Evolutionary conservation across 2,113 vertebrate species (phyloP).

Genomic region (Myrmophylax atrothorax): DNA sequence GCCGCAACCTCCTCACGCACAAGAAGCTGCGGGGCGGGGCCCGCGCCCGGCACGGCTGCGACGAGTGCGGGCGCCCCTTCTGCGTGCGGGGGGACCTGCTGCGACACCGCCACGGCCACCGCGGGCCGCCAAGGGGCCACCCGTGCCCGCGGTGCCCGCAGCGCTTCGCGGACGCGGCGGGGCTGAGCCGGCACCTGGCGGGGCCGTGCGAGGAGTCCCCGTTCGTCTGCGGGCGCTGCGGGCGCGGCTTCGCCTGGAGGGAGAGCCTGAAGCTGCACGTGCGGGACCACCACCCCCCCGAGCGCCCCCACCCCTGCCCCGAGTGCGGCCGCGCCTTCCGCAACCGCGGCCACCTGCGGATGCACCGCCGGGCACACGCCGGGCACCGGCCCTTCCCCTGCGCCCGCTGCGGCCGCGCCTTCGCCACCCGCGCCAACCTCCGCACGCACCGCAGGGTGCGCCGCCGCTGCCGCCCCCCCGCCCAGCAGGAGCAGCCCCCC

Average conservation of each 20-base stretch:
- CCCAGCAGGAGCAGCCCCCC: slow-evolving; percentile 33
- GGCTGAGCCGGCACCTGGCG: slow-evolving; percentile 75
- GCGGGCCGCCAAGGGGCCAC: neutral
- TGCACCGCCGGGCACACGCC: slow-evolving; percentile 78
- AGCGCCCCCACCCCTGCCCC: slow-evolving; percentile 33
- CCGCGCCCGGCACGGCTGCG: slow-evolving; percentile 27
- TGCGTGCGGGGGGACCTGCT: slow-evolving; percentile 80
- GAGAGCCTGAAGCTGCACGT: slow-evolving; percentile 25
- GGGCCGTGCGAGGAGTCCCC: slow-evolving; percentile 77
- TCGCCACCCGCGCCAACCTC: slow-evolving; percentile 68
- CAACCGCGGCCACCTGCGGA: slow-evolving; percentile 58
- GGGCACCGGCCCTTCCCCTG: slow-evolving; percentile 79
- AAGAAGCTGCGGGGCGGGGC: slow-evolving; percentile 57
- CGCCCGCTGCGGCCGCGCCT: slow-evolving; percentile 71
- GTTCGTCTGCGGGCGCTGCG: slow-evolving; percentile 79
- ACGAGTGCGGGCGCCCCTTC: slow-evolving; percentile 59
- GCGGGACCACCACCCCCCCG: neutral
- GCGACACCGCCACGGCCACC: slow-evolving; percentile 77
- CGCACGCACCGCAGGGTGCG: slow-evolving; percentile 63
- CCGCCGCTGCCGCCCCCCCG: slow-evolving; percentile 46
- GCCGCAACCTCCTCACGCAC: slow-evolving; percentile 67
- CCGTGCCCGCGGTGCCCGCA: too few species aligned
- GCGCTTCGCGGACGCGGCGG: slow-evolving; percentile 66
- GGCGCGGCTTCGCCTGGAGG: slow-evolving; percentile 77
- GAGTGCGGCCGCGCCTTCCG: slow-evolving; percentile 70